Evolutionary conservation across 1,140 invertebrate genomes (phyloP).

Genomic region (Chionoecetes opilio): DNA sequence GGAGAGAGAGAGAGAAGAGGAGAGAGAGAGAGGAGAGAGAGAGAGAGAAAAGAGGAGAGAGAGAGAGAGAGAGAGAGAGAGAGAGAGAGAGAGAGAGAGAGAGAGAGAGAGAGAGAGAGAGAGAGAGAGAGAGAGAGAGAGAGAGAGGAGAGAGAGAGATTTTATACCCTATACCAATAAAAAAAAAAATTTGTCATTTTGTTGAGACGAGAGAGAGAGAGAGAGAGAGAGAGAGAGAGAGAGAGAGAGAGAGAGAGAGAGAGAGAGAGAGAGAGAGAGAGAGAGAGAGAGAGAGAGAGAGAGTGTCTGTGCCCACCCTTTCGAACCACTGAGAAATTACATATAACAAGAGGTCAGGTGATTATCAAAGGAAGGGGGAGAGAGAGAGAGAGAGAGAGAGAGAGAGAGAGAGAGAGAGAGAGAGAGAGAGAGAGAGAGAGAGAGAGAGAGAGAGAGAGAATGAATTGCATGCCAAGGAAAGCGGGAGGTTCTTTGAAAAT

Average conservation of each 20-base stretch:
- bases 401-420: conserved; percentile 16
- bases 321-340: too few relatives aligned
- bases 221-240: too few relatives aligned
- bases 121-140: not conserved
- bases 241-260: too few relatives aligned
- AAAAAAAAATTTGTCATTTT: too few relatives aligned
- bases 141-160: not conserved
- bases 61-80: conserved; percentile 32
- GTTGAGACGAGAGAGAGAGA: too few relatives aligned
- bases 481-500: not conserved
- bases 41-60: not conserved
- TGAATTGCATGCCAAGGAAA: not conserved
- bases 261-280: too few relatives aligned
- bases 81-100: not conserved
- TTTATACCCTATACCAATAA: too few relatives aligned
- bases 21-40: conserved; percentile 33
- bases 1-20: conserved; percentile 44
- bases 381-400: conserved; percentile 44
- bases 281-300: too few relatives aligned
- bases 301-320: too few relatives aligned
- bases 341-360: too few relatives aligned
- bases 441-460: conserved; percentile 22
- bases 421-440: not conserved
- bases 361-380: too few relatives aligned
- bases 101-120: conserved; percentile 33